A percentile compares a stretch with the other conserved stretches of the same genome.
These are phyloP conservation scores for Eupsilia transversa DNA, from an alignment of 2,888 invertebrate species.

Conservation along the genomic window DNA sequence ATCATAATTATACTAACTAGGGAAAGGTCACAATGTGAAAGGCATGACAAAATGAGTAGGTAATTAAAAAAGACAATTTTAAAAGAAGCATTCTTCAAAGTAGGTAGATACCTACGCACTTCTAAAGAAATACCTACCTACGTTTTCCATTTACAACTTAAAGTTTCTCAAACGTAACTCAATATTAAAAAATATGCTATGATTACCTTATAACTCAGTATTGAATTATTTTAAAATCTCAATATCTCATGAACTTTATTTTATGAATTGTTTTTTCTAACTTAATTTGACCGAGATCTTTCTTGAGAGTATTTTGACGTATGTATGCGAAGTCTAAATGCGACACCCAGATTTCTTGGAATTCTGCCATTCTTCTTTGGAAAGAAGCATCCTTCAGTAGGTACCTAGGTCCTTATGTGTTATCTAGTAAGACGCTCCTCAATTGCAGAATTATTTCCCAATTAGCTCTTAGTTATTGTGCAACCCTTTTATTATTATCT, in stretches of 20 bases:
- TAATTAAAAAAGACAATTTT: background rate
- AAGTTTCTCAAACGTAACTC: background rate
- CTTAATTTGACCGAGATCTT: background rate
- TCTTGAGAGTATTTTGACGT: background rate
- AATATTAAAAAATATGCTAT: no score
- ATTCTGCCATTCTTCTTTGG: background rate
- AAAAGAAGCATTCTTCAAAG: background rate
- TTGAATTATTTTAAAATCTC: no score
- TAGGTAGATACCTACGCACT: background rate
- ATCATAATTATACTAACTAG: background rate
- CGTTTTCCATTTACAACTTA: no score
- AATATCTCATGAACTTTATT: no score
- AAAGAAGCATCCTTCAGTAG: background rate
- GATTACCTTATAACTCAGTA: no score
- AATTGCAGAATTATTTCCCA: conserved; percentile 11
- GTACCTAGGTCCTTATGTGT: background rate
- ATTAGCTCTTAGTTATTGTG: conserved; percentile 17
- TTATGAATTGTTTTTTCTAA: no score
- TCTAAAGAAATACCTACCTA: background rate
- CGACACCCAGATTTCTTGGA: background rate
- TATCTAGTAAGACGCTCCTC: conserved; percentile 1
- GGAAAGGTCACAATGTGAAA: background rate
- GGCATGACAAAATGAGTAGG: background rate
- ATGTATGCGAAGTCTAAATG: background rate
- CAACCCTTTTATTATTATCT: background rate